Evolutionary conservation across 1,140 invertebrate species (phyloP), one percentile per base, ranked within the genome.

Genomic region (Monochamus saltuarius): DNA sequence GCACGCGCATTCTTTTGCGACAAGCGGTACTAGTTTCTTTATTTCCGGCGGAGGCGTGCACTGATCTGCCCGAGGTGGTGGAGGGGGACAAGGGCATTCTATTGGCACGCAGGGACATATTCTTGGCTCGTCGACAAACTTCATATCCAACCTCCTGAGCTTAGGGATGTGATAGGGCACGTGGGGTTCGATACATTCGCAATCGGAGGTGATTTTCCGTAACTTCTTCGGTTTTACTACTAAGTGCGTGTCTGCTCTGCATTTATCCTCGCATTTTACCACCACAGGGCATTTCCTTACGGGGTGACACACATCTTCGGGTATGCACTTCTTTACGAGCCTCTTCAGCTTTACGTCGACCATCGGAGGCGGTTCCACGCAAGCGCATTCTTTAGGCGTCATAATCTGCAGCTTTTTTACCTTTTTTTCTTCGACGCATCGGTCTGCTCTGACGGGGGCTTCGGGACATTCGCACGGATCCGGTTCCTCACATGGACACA

Each of bases 341-440:
- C 64, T 52, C 16, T 59, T 61, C 13, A 62, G 16, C 17, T 52
- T 43, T 50, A 59, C 59, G 19, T 65, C 64, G 11, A 56, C 2
- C 64, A 65, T 58, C 6, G 64, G 64, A 14, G 61, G 67, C 1
- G 58, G 64, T 54, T 66, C 61, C 10, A 64, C 37, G 17, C 66
- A 68, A 11, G 11, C 46, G 40, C 66, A 68, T 1, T 54, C 58
- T 13, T 35, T 19, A 22, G 56, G 42, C 34, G 59, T 61, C n/a
- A 65, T 49, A 1, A 59, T 49, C 36, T 50, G 54, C 1, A 66
- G 35, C 10, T 53, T 56, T 35, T 65, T 65, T 10, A 36, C n/a
- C n/a, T n/a, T 43, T 34, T 63, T 62, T 4, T 56, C 36, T 1
- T 52, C 56, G 6, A 65, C 45, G 11, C 11, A 14, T 40, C 65